phyloP scores from a whole-genome alignment of 92 coral and sea anemone species.

The Epizoanthus fatuus region DNA sequence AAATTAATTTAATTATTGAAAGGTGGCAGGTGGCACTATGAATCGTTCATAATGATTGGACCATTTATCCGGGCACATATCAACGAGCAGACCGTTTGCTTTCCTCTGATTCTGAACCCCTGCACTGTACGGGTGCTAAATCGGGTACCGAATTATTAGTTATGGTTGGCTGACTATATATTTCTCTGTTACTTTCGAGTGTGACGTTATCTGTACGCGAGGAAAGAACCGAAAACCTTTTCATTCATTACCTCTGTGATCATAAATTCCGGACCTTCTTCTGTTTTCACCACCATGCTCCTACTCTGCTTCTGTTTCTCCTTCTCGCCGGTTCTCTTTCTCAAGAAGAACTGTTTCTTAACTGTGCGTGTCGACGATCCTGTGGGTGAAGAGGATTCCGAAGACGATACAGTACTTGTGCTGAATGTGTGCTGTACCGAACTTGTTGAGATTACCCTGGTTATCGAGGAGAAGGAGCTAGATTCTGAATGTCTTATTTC shows the following conservation, averaged over 20 bases:
- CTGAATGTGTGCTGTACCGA: not conserved
- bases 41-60: no score
- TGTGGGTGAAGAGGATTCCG: not conserved
- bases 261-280: slow-evolving; percentile 20
- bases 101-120: not conserved
- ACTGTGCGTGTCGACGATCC: not conserved
- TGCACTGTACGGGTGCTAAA: not conserved
- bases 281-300: not conserved
- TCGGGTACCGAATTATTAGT: not conserved
- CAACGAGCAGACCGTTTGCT: no score
- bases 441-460: slow-evolving; percentile 4
- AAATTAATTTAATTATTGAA: no score
- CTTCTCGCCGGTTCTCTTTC: slow-evolving; percentile 9
- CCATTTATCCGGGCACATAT: no score
- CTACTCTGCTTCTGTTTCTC: not conserved
- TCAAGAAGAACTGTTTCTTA: slow-evolving; percentile 26
- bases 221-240: not conserved
- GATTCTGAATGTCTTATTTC: not conserved
- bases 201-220: no score
- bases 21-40: no score
- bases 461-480: slow-evolving; percentile 7
- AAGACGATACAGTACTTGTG: not conserved
- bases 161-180: not conserved
- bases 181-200: no score
- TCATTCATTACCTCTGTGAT: slow-evolving; percentile 16